Percentiles rank a stretch among this genome's conserved stretches.
Conservation (phyloP, 2,888 invertebrate species). For the Morpho achilles region DNA sequence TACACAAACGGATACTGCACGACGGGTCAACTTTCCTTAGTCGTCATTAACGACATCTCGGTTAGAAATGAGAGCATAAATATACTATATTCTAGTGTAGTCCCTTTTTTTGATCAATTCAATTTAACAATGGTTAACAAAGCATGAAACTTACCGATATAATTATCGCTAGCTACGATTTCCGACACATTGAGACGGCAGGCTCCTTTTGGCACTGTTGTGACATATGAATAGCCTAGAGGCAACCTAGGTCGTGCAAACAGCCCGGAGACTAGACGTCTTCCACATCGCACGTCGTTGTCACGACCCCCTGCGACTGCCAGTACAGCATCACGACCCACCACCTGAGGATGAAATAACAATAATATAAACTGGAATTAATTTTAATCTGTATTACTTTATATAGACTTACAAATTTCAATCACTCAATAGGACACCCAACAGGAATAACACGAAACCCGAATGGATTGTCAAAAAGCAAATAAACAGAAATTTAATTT, state of each 20-base stretch:
- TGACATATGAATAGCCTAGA: constrained; percentile 90
- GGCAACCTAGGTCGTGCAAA: constrained; percentile 90
- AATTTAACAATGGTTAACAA: no score
- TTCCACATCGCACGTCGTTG: constrained; percentile 71
- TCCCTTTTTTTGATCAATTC: no score
- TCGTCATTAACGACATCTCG: no score
- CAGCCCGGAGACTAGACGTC: constrained; percentile 89
- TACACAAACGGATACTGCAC: no score
- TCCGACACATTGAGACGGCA: constrained; percentile 93
- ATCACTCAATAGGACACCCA: no score
- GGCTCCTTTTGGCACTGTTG: constrained; percentile 91
- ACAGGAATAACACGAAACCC: no score
- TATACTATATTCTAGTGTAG: no score
- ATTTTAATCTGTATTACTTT: background rate
- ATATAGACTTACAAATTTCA: no score
- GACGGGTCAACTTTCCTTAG: no score
- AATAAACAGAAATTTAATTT: no score
- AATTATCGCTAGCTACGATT: constrained; percentile 88
- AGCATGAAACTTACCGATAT: constrained; percentile 81
- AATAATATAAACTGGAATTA: constrained; percentile 1
- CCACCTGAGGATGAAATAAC: constrained; percentile 79
- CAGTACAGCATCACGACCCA: constrained; percentile 88
- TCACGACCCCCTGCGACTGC: constrained; percentile 70
- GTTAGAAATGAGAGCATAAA: no score
- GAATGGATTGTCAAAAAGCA: no score